Base-by-base conservation (phyloP, 1,140 invertebrate species). In the Whitmania pigra region DNA sequence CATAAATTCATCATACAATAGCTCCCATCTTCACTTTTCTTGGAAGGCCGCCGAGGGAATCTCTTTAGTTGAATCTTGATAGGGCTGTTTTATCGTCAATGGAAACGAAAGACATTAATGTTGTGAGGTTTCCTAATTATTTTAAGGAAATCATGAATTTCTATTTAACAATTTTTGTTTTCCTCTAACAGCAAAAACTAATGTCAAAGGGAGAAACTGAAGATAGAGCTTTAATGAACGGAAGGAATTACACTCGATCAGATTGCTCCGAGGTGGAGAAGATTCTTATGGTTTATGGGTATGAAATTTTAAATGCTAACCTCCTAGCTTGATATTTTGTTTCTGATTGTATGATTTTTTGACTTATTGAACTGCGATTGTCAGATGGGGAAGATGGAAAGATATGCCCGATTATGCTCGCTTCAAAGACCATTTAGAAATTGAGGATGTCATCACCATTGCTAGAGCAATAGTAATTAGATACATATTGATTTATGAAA, bases 1-100 rank as follows among this genome's bases (percentile, higher is more conserved):
- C 31, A 36, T 6, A 36, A 36, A 63, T 5, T 20, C 57, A n/a
- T 20, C 9, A 11, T 7, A 2, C 15, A n/a, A 63, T 20, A 74
- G 73, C 66, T 99, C 96, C 0, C 99, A 98, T 83, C 85, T 99
- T 11, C 97, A 99, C 81, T 99, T 96, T 83, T 96, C 99, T 83
- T 99, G 97, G 97, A 91, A 91, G 81, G 97, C 94, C 5, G 90
- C 94, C 81, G 92, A 96, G 78, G 83, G 97, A 97, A 5, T 97
- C 94, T 0, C 82, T 97, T 74, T 99, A 99, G 82, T 85, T 99
- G 36, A 97, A 97, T 71, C 85, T 99, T 43, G 97, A 99, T 83
- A 98, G 97, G 85, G 97, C 97, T 67, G 92, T 99, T 70, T 85
- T 99, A 66, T 96, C 99, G 85, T 97, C 94, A 57, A 98, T 99